phyloP scores from a whole-genome alignment of 2,797 vertebrate species.

The Poecilia wingei region DNA sequence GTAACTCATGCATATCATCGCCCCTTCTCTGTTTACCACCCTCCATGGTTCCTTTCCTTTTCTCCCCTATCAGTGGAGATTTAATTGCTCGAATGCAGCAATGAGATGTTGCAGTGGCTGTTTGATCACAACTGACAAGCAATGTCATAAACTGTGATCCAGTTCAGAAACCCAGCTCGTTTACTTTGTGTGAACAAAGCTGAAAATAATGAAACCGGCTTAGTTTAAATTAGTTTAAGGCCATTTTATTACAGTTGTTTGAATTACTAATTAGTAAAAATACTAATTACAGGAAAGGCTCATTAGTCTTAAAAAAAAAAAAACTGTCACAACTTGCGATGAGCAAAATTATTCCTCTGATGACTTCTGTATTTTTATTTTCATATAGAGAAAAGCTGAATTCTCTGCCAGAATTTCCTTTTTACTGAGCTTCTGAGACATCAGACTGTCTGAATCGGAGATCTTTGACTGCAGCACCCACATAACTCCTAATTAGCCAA shows the following conservation, averaged over 20 bases:
- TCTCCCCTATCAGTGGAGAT: slow-evolving; percentile 24
- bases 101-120: not conserved
- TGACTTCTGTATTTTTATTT: not conserved
- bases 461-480: not conserved
- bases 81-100: slow-evolving; percentile 12
- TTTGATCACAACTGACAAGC: not conserved
- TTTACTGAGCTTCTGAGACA: not conserved
- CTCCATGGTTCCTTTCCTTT: not conserved
- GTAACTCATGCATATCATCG: slow-evolving; percentile 61
- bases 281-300: not conserved
- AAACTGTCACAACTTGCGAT: too few species aligned
- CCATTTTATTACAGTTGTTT: not conserved
- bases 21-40: slow-evolving; percentile 3
- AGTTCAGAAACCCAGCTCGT: not conserved
- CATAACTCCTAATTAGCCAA: not conserved
- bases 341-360: not conserved
- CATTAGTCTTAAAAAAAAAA: not conserved
- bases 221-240: not conserved
- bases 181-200: not conserved
- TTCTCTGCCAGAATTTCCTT: not conserved
- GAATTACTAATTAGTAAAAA: not conserved
- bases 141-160: not conserved
- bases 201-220: not conserved
- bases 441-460: not conserved
- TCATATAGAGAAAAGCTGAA: not conserved